phyloP scores from a whole-genome alignment of 2,113 vertebrate genomes.

The Onychorhynchus coronatus region DNA sequence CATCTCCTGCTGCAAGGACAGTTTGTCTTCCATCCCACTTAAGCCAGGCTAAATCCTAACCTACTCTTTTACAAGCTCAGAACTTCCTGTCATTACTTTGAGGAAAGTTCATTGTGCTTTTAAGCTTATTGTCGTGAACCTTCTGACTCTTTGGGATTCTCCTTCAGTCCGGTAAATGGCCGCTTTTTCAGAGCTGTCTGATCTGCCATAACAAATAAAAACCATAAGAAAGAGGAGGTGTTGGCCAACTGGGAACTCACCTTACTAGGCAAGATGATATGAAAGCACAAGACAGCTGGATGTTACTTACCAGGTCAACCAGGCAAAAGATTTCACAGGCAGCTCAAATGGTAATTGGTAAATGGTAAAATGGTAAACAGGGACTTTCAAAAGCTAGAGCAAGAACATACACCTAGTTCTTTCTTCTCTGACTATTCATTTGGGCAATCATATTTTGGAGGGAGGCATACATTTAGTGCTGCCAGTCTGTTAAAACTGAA shows the following conservation, averaged over 20 bases:
- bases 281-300: neutral
- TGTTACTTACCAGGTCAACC: neutral
- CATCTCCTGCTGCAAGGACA: neutral
- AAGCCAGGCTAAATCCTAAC: conserved; percentile 43
- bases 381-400: neutral
- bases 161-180: neutral
- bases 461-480: neutral
- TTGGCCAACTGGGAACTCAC: neutral
- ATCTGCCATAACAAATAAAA: neutral
- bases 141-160: neutral
- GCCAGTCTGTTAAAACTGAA: neutral
- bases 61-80: neutral
- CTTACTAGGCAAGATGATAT: neutral
- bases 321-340: neutral
- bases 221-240: neutral
- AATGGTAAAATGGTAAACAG: neutral
- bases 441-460: neutral
- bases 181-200: neutral
- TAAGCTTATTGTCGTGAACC: neutral
- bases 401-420: neutral
- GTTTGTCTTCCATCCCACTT: conserved; percentile 35
- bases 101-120: neutral
- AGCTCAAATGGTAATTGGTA: neutral
- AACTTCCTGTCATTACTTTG: conserved; percentile 18
- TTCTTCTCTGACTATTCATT: neutral